These are phyloP conservation scores for Leptosomus discolor DNA, from an alignment of 2,113 vertebrate species.

Conservation along the genomic window DNA sequence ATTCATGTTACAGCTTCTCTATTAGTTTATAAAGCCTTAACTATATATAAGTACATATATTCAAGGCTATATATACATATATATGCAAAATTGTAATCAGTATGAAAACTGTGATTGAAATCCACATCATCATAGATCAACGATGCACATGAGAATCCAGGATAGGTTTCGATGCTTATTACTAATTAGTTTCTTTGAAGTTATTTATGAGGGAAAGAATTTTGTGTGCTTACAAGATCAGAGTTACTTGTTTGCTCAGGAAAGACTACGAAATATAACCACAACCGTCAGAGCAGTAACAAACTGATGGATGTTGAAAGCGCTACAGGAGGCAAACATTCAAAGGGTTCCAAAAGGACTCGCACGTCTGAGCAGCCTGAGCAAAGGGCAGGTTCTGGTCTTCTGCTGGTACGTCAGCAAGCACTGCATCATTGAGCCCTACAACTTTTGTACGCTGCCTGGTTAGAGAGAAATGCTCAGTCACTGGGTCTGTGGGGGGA, in stretches of 20 bases:
- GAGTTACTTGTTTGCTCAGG: background rate
- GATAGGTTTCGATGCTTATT: background rate
- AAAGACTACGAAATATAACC: background rate
- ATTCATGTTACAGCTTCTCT: background rate
- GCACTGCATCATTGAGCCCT: background rate
- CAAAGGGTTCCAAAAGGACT: background rate
- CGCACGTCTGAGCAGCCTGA: background rate
- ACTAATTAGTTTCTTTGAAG: background rate
- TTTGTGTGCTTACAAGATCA: rapidly evolving
- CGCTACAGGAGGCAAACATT: background rate
- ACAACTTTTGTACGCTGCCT: background rate
- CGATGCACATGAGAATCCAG: background rate
- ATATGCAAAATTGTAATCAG: background rate
- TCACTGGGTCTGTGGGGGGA: background rate
- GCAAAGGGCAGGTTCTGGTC: background rate
- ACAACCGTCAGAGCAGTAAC: background rate
- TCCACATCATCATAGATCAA: background rate
- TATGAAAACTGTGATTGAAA: background rate
- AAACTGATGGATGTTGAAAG: background rate
- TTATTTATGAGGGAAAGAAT: background rate
- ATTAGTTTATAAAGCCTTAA: background rate
- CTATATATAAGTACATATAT: background rate
- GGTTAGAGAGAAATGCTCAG: background rate
- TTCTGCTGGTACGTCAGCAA: background rate
- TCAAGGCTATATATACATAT: background rate